Base-by-base conservation (phyloP, 2,113 vertebrate genomes). In the Myrmecophaga tridactyla region DNA sequence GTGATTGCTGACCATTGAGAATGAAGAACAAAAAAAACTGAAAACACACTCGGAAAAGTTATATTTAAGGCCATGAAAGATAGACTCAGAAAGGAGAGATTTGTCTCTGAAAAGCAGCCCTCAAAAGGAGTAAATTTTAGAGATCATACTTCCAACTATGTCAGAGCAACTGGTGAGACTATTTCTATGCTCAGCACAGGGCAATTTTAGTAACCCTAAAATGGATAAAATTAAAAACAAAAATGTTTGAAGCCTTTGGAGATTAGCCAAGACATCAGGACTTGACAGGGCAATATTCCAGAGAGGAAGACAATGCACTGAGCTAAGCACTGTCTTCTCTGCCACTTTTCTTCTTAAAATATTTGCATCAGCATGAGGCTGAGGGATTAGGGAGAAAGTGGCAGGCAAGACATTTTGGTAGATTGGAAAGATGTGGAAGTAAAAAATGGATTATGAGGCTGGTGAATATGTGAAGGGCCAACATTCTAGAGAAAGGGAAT, bases 401-500 rank as follows among this genome's bases (percentile, higher is more conserved):
- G 4, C 31, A 73, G n/a, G 20, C 34, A 58, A 69, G 8, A 62
- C 4, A 13, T 90, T 63, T 63, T 21, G 85, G 63, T 23, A 93
- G 56, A 89, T 69, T 82, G 29, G 29, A 90, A 85, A 18, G 41
- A 39, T 76, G 4, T 46, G 51, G 48, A 86, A 51, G 89, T 60
- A 62, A 73, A n/a, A 93, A 95, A 67, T 25, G 25, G 27, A 80
- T 72, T n/a, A 58, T 67, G 31, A 95, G 20, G 36, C 3, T 78
- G 25, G 27, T 92, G 69, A 92, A 86, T 58, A 76, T 14, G 60
- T 62, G 70, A 92, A 21, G 34, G 31, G 82, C 31, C 70, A 69
- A 86, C 39, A 78, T 86, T 95, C 69, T 69, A 15, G n/a, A 56
- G 48, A 77, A 90, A 93, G 43, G 23, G 83, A 96, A 94, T 60